Evolutionary conservation across 2,888 invertebrate genomes (phyloP), one percentile per base, ranked within the genome.

Genomic region (Polydrusus pterygomalis): DNA sequence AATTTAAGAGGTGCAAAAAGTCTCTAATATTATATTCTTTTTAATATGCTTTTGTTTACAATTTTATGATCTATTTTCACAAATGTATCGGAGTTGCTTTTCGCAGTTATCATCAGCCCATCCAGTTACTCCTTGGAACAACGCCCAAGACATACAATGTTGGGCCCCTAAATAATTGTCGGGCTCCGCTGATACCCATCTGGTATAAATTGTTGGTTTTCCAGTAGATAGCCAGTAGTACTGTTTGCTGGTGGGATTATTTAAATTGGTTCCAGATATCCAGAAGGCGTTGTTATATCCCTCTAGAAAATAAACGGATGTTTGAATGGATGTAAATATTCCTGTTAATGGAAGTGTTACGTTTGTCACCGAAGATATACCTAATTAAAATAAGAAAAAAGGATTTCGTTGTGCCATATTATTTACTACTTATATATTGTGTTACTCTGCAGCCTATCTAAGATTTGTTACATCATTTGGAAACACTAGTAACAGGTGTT

Each of bases 261-360:
- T 51, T 20, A 51, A 20, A 51, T 20, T 51, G 13, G 51, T 51
- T 51, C 51, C 51, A n/a, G 51, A 51, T 51, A 51, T 11, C 51
- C 51, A 51, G 13, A 51, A 51, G 10, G 11, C 51, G 8, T 51
- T 51, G 2, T 20, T 2, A 20, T 51, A 51, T 20, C 51, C 51
- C 11, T 51, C 51, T 51, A 11, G 6, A 49, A 49, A 20, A 20
- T 34, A 34, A 34, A 34, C 8, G 5, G 5, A 25, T 25, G 25
- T n/a, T n/a, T n/a, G n/a, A n/a, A 25, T 25, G 25, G 5, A 3
- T 5, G 5, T 25, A 25, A 25, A 25, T 25, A 25, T 25, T 25
- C 25, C 25, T 25, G 1, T 25, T 25, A 25, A 25, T 3, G 25
- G 5, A 5, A 25, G 25, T 25, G 25, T 25, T n/a, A n/a, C n/a